Conservation (phyloP, 2,797 vertebrate species). For the Cercopithecus diana region DNA sequence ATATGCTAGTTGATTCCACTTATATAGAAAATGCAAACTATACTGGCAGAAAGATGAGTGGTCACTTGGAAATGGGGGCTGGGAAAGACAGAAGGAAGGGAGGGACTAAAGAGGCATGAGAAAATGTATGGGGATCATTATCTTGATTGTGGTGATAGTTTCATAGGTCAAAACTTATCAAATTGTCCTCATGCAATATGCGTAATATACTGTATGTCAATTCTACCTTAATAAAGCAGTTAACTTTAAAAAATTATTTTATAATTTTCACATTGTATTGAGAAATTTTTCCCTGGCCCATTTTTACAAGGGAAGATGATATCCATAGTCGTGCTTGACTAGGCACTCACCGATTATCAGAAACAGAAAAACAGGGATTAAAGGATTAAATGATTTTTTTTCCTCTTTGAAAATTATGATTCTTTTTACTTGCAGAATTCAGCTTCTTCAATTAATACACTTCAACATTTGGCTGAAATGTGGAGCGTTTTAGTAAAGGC, state of each 20-base stretch:
- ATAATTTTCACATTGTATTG: background rate
- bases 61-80: background rate
- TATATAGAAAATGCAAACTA: background rate
- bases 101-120: background rate
- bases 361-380: background rate
- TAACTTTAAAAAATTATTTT: background rate
- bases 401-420: constrained; percentile 22
- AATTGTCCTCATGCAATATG: background rate
- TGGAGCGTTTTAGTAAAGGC: constrained; percentile 14
- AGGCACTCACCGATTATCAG: background rate
- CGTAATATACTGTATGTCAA: background rate
- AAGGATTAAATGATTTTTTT: background rate
- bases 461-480: background rate
- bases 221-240: constrained; percentile 8
- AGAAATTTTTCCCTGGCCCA: constrained; percentile 7
- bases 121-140: background rate
- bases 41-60: background rate
- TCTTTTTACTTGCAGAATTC: constrained; percentile 33
- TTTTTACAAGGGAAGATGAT: constrained; percentile 28
- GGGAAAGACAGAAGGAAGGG: background rate
- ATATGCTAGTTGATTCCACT: background rate
- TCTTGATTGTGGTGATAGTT: background rate
- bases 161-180: background rate
- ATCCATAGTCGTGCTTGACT: background rate
- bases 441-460: background rate